A percentile compares a stretch with the other conserved stretches of the same genome.
Evolutionary conservation across 2,797 vertebrate species (phyloP).

Genomic region (Sternarchorhynchus goeldii): DNA sequence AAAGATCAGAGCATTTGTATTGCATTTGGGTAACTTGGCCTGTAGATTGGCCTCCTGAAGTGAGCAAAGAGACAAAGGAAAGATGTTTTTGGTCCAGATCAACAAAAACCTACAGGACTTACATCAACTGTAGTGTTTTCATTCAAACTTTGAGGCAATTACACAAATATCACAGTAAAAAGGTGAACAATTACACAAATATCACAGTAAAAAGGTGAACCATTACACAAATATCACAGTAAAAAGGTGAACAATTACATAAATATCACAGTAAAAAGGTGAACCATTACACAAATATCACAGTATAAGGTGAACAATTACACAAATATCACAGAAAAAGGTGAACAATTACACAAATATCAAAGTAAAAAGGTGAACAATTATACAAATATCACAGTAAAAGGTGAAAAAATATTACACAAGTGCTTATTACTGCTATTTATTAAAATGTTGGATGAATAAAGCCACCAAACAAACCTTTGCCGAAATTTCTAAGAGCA

Average conservation of each 20-base stretch:
- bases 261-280: too few species aligned
- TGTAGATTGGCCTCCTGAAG: conserved; percentile 34
- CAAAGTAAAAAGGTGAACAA: background rate
- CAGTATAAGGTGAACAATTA: background rate
- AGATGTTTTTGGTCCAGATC: conserved; percentile 36
- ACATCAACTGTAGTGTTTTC: background rate
- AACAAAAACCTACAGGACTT: background rate
- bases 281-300: background rate
- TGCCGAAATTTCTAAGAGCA: too few species aligned
- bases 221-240: background rate
- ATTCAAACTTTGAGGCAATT: background rate
- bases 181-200: background rate
- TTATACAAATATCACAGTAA: background rate
- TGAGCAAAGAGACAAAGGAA: conserved; percentile 8
- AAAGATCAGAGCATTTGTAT: conserved; percentile 58
- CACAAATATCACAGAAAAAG: too few species aligned
- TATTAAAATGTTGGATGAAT: background rate
- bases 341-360: conserved; percentile 1
- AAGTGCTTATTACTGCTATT: background rate
- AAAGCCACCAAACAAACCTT: too few species aligned
- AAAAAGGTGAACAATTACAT: background rate
- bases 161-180: background rate
- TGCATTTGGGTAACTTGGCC: conserved; percentile 31
- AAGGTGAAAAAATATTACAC: background rate
- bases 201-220: background rate